Percentiles rank a stretch among this genome's conserved stretches.
These are phyloP conservation scores for Andricus curvator DNA, from an alignment of 2,888 invertebrate species.

Conservation along the genomic window DNA sequence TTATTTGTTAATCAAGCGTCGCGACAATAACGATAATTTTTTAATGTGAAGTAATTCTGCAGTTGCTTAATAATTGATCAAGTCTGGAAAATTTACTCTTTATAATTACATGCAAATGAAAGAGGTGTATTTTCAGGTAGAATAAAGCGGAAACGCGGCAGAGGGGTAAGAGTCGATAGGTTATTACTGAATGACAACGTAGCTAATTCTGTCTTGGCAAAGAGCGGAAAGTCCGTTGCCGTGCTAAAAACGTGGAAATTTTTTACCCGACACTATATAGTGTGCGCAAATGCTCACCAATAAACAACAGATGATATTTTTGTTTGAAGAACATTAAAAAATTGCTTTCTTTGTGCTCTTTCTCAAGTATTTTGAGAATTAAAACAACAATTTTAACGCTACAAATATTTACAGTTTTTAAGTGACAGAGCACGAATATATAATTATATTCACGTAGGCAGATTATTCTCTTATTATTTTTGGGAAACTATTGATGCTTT, in stretches of 20 bases:
- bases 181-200: constrained; percentile 48
- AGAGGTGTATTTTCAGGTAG: background rate
- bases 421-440: background rate
- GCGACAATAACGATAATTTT: background rate
- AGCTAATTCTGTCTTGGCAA: constrained; percentile 57
- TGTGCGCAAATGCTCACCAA: background rate
- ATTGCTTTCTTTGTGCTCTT: background rate
- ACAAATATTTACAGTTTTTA: background rate
- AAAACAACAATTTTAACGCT: background rate
- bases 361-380: background rate
- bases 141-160: constrained; percentile 15
- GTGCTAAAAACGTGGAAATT: constrained; percentile 44
- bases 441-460: background rate
- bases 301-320: background rate
- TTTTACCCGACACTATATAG: constrained; percentile 21
- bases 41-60: background rate
- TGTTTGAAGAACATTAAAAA: background rate
- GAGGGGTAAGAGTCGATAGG: constrained; percentile 42
- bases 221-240: constrained; percentile 48
- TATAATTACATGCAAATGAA: background rate
- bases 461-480: background rate
- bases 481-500: background rate
- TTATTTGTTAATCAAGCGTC: background rate
- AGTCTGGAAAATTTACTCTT: background rate
- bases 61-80: background rate